These are phyloP conservation scores for Caenorhabditis japonica DNA, from an alignment of 2,888 invertebrate species.

Conservation along the genomic window DNA sequence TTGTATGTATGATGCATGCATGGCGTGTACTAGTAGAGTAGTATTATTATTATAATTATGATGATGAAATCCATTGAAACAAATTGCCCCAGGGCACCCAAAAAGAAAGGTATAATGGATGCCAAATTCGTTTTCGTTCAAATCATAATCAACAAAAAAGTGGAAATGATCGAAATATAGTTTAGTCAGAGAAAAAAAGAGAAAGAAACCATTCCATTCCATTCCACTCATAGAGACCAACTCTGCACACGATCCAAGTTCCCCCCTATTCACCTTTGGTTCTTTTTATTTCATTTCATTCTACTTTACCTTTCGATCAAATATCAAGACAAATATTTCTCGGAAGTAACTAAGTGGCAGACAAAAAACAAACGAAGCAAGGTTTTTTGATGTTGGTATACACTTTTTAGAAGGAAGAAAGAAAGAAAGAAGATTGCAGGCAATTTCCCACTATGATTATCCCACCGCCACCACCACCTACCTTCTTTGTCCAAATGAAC, in stretches of 20 bases:
- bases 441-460: constrained; percentile 9
- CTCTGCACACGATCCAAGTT: too few relatives aligned
- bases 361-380: neutral
- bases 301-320: constrained; percentile 43
- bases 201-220: too few relatives aligned
- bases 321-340: constrained; percentile 51
- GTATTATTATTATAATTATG: too few relatives aligned
- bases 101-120: too few relatives aligned
- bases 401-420: too few relatives aligned
- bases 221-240: constrained; percentile 38
- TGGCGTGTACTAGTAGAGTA: too few relatives aligned
- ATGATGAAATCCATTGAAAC: constrained; percentile 14
- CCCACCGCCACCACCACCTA: constrained; percentile 10
- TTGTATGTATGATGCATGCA: too few relatives aligned
- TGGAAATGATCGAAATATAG: constrained; percentile 3
- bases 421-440: constrained; percentile 16
- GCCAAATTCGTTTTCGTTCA: too few relatives aligned
- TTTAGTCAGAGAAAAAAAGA: constrained; percentile 7
- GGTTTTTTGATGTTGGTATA: constrained; percentile 18
- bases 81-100: neutral
- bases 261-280: too few relatives aligned
- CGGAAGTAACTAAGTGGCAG: constrained; percentile 16
- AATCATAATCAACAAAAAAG: too few relatives aligned
- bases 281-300: constrained; percentile 1
- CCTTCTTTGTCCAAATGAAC: constrained; percentile 69